These are phyloP conservation scores for Psophia crepitans DNA, from an alignment of 2,113 vertebrate genomes.

Conservation along the genomic window DNA sequence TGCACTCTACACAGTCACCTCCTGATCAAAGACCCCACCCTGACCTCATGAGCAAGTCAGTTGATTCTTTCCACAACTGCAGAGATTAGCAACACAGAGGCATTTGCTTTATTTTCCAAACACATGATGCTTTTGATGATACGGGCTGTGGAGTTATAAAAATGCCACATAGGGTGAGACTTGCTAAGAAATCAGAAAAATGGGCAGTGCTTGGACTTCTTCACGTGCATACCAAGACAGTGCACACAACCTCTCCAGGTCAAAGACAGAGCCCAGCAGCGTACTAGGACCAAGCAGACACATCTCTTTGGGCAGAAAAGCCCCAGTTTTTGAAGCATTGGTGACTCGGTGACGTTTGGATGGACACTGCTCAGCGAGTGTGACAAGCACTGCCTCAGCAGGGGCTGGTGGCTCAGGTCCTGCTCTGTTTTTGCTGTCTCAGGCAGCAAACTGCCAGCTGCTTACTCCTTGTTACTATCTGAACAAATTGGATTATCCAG, in stretches of 20 bases:
- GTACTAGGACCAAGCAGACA: neutral
- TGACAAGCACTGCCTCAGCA: rapidly evolving
- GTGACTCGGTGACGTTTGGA: rapidly evolving
- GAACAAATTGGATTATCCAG: neutral
- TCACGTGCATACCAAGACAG: rapidly evolving
- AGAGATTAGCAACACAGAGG: neutral
- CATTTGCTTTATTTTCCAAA: neutral
- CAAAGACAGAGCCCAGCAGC: neutral
- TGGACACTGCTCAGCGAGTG: rapidly evolving
- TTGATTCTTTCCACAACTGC: neutral
- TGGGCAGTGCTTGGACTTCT: neutral
- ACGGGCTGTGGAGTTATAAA: neutral
- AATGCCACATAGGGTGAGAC: neutral
- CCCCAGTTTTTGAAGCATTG: neutral
- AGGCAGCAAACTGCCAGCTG: neutral
- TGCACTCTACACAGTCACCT: neutral
- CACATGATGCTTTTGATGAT: neutral
- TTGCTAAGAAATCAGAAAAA: neutral
- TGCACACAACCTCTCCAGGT: neutral
- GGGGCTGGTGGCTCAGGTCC: neutral
- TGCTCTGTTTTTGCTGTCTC: neutral
- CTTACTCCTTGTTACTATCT: neutral
- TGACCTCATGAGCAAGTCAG: neutral
- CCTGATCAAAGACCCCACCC: neutral
- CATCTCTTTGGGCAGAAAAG: neutral